Evolutionary conservation across 2,888 invertebrate species (phyloP).

Genomic region (Endomychus coccineus): DNA sequence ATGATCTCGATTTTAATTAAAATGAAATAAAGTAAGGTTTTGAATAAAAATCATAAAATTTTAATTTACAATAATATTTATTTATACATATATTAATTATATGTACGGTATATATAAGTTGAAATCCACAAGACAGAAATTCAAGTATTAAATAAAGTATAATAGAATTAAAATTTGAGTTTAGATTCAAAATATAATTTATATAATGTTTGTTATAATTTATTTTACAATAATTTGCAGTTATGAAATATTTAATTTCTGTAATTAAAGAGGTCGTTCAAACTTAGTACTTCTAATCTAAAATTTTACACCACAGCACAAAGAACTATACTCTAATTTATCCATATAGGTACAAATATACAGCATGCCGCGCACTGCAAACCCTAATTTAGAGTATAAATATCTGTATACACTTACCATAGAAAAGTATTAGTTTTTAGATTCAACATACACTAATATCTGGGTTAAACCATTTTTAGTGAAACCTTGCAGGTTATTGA

Average conservation of each 20-base stretch:
- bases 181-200: constrained; percentile 36
- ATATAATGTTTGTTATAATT: constrained; percentile 32
- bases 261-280: constrained; percentile 29
- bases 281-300: constrained; percentile 41
- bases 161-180: constrained; percentile 20
- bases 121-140: constrained; percentile 46
- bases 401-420: no score
- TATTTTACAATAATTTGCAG: constrained; percentile 32
- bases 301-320: constrained; percentile 48
- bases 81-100: constrained; percentile 46
- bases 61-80: constrained; percentile 45
- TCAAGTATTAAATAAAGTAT: constrained; percentile 34
- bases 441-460: no score
- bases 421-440: no score
- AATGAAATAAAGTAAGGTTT: no score
- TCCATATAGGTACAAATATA: constrained; percentile 48
- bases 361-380: constrained; percentile 42
- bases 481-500: no score
- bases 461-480: no score
- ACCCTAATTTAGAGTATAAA: constrained; percentile 38
- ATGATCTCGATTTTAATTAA: no score
- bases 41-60: no score
- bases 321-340: constrained; percentile 45
- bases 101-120: constrained; percentile 42
- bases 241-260: constrained; percentile 28